Conservation (phyloP, 1,140 invertebrate genomes). For the Charaxes varanes region DNA sequence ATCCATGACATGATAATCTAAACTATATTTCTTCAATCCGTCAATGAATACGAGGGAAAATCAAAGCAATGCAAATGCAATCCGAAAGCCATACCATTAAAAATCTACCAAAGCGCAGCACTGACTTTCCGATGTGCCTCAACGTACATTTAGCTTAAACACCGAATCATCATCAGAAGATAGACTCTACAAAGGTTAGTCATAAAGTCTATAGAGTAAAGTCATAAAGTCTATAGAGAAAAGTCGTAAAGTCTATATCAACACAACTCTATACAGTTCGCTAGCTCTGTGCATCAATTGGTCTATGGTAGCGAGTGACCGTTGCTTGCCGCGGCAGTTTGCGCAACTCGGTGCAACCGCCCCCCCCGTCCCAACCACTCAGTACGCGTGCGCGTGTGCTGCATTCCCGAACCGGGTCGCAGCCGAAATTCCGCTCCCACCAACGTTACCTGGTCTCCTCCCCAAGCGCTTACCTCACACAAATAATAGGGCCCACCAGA, state of each 20-base stretch:
- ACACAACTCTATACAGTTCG: background rate
- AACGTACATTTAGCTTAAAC: too few relatives aligned
- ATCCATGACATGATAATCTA: too few relatives aligned
- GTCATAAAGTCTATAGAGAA: background rate
- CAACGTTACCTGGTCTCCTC: constrained; percentile 38
- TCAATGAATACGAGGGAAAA: too few relatives aligned
- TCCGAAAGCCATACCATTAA: too few relatives aligned
- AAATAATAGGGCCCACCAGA: constrained; percentile 28
- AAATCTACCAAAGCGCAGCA: too few relatives aligned
- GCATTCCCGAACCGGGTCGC: constrained; percentile 68
- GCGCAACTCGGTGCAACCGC: constrained; percentile 65
- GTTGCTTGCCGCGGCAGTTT: constrained; percentile 48
- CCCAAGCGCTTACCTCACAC: constrained; percentile 16
- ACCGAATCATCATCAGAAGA: too few relatives aligned
- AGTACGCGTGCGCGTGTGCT: constrained; percentile 62
- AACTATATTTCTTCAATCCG: too few relatives aligned
- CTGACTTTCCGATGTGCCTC: too few relatives aligned
- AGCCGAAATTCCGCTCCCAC: constrained; percentile 54
- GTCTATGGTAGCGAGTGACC: constrained; percentile 38
- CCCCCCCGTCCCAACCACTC: constrained; percentile 25
- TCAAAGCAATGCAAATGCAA: too few relatives aligned
- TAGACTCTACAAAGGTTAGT: too few relatives aligned
- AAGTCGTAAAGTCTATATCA: background rate
- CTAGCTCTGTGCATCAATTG: constrained; percentile 17
- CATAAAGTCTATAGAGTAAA: too few relatives aligned